These are phyloP conservation scores for Chionoecetes opilio DNA, from an alignment of 1,140 invertebrate genomes.

Conservation along the genomic window DNA sequence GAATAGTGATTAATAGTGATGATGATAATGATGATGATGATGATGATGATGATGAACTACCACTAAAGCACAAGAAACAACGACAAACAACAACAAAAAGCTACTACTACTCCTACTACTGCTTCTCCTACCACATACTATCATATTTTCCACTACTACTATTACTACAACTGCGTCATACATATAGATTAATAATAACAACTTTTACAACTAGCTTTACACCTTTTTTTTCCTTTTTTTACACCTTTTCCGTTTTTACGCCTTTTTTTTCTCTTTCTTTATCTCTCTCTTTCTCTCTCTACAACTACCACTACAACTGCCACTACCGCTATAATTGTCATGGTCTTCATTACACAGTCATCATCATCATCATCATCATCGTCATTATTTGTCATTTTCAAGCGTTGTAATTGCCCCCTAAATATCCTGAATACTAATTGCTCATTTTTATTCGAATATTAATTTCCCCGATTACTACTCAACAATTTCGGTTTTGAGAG, in stretches of 20 bases:
- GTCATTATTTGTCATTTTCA: neutral
- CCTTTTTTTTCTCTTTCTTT: neutral
- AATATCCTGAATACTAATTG: slow-evolving; percentile 8
- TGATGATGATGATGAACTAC: too few species aligned
- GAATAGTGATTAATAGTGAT: too few species aligned
- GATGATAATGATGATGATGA: too few species aligned
- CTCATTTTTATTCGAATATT: neutral
- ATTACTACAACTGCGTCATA: neutral
- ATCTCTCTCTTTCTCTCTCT: neutral
- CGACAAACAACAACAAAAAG: too few species aligned
- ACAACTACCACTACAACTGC: neutral
- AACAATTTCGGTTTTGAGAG: neutral
- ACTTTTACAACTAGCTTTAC: neutral
- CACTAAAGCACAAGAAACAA: too few species aligned
- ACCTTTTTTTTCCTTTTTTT: neutral
- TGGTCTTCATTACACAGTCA: neutral
- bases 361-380: slow-evolving; percentile 13
- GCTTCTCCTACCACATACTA: too few species aligned
- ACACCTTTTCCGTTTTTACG: neutral
- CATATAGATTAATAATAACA: too few species aligned
- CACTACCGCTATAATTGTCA: too few species aligned
- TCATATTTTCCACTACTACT: neutral
- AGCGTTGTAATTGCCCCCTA: neutral
- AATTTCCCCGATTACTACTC: slow-evolving; percentile 22
- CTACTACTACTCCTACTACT: too few species aligned